These are phyloP conservation scores for Eumerus sabulonum DNA, from an alignment of 2,888 invertebrate species.

Conservation along the genomic window DNA sequence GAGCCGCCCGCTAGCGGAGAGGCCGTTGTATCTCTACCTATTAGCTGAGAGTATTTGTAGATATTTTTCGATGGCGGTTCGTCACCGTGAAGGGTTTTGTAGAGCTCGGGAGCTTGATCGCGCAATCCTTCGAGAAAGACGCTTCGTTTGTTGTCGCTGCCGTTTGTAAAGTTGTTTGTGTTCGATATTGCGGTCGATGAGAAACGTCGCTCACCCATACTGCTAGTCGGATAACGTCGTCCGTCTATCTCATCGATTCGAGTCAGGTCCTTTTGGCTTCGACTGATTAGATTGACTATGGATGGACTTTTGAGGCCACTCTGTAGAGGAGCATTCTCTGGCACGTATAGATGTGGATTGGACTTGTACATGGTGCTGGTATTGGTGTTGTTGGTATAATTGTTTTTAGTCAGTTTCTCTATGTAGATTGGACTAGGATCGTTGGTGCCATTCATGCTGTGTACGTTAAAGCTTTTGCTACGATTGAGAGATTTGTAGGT, in stretches of 20 bases:
- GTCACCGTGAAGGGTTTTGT: conserved; percentile 85
- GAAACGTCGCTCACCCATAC: conserved; percentile 63
- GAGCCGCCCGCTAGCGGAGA: conserved; percentile 75
- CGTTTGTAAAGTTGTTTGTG: conserved; percentile 44
- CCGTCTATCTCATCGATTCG: conserved; percentile 80
- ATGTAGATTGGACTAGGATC: conserved; percentile 79
- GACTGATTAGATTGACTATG: conserved; percentile 90
- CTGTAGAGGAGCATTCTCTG: conserved; percentile 76
- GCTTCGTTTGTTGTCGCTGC: conserved; percentile 81
- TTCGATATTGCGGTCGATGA: conserved; percentile 42
- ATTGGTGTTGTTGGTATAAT: conserved; percentile 73
- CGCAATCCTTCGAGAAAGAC: conserved; percentile 85
- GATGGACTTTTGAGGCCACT: conserved; percentile 87
- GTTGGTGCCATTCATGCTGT: conserved; percentile 81
- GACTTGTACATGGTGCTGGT: conserved; percentile 84
- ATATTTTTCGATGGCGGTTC: conserved; percentile 74
- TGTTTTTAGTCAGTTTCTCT: conserved; percentile 77
- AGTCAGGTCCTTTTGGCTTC: conserved; percentile 89
- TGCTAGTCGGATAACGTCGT: conserved; percentile 71
- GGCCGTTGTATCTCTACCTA: conserved; percentile 67
- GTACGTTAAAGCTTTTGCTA: conserved; percentile 92
- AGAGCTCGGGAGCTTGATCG: conserved; percentile 86
- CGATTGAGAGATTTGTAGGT: conserved; percentile 88
- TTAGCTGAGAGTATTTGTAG: conserved; percentile 54
- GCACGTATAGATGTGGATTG: conserved; percentile 88